A percentile compares a stretch with the other conserved stretches of the same genome.
Conservation (phyloP, 1,140 invertebrate genomes). For the Sitodiplosis mosellana region DNA sequence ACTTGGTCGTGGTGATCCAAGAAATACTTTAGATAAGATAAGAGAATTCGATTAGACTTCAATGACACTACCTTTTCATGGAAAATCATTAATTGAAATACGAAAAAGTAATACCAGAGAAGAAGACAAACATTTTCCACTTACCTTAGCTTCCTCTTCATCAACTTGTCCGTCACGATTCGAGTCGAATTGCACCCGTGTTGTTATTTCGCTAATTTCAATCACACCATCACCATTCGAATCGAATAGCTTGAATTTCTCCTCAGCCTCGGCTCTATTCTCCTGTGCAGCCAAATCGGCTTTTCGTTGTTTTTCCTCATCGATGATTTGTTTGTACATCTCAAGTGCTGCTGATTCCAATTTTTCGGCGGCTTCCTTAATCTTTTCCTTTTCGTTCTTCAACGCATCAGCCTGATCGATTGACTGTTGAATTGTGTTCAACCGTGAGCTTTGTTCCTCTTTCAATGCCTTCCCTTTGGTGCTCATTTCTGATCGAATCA, state of each 20-base stretch:
- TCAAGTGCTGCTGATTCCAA: constrained; percentile 58
- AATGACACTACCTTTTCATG: too few species aligned
- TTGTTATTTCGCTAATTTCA: constrained; percentile 58
- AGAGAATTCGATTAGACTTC: too few species aligned
- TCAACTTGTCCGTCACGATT: constrained; percentile 71
- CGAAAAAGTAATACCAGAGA: too few species aligned
- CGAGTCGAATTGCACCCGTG: constrained; percentile 62
- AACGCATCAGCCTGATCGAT: constrained; percentile 48
- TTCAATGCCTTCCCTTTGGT: constrained; percentile 54
- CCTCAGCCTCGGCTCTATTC: constrained; percentile 38
- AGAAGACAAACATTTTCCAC: constrained; percentile 19
- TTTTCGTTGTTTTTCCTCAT: constrained; percentile 35
- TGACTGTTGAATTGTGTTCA: constrained; percentile 50
- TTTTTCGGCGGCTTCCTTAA: constrained; percentile 53
- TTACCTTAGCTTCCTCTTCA: constrained; percentile 22
- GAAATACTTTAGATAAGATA: constrained; percentile 57
- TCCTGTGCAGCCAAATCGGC: constrained; percentile 38
- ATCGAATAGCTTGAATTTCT: constrained; percentile 57
- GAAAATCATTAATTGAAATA: too few species aligned
- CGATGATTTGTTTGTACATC: constrained; percentile 50
- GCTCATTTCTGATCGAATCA: constrained; percentile 55
- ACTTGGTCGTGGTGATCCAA: constrained; percentile 51
- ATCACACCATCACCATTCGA: constrained; percentile 58
- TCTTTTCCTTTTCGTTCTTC: constrained; percentile 49
- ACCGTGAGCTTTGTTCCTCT: constrained; percentile 46